phyloP scores from a whole-genome alignment of 2,113 vertebrate genomes.

The Seriola quinqueradiata region DNA sequence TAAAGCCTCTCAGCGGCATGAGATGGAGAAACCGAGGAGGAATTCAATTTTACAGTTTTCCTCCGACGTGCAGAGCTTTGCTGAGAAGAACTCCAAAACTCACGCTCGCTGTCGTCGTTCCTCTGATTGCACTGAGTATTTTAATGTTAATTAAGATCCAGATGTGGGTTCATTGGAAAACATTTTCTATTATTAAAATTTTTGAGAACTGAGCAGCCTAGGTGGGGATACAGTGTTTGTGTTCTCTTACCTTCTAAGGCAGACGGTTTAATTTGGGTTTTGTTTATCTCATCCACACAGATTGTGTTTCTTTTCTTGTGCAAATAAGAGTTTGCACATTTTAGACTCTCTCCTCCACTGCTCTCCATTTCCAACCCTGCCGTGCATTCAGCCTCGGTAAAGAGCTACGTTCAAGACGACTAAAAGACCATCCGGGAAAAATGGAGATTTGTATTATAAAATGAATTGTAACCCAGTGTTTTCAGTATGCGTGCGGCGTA shows the following conservation, averaged over 20 bases:
- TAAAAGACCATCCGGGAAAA: neutral
- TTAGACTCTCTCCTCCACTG: too few relatives aligned
- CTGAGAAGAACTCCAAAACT: too few relatives aligned
- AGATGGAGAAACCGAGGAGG: neutral
- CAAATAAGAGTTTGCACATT: too few relatives aligned
- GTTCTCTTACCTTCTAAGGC: neutral
- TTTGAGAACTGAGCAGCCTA: too few relatives aligned
- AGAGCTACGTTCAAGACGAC: neutral
- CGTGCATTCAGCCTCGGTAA: neutral
- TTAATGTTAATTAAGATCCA: conserved; percentile 1
- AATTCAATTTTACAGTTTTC: too few relatives aligned
- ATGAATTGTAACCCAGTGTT: neutral
- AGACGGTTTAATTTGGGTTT: neutral
- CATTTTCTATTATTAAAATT: neutral
- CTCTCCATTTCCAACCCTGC: neutral
- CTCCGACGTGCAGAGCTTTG: too few relatives aligned
- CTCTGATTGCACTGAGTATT: neutral
- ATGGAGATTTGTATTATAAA: neutral
- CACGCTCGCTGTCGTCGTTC: too few relatives aligned
- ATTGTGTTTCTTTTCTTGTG: neutral
- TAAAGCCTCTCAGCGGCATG: too few relatives aligned
- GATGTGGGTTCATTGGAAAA: neutral
- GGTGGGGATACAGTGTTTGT: too few relatives aligned
- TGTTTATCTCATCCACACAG: conserved; percentile 16
- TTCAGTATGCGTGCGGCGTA: neutral